A percentile compares a stretch with the other conserved stretches of the same genome.
Conservation (phyloP, 2,113 vertebrate species). For the Paraplagusia blochii region DNA sequence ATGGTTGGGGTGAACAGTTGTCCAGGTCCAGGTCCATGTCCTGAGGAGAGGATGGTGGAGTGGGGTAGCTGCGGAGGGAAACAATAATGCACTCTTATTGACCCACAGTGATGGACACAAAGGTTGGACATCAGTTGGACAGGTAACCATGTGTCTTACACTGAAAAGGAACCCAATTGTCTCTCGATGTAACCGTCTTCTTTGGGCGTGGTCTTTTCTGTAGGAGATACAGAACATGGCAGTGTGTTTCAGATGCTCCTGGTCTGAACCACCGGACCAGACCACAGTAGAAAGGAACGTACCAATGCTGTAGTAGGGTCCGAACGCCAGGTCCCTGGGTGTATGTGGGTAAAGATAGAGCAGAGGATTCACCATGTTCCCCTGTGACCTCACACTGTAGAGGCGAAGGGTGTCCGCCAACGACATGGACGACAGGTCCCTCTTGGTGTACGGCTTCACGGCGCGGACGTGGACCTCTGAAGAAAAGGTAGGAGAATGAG, state of each 20-base stretch:
- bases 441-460: slow-evolving; percentile 87
- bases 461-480: slow-evolving; percentile 76
- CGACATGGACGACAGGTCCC: slow-evolving; percentile 78
- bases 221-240: background rate
- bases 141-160: slow-evolving; percentile 29
- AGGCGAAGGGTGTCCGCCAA: slow-evolving; percentile 83
- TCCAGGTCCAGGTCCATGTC: slow-evolving; percentile 8
- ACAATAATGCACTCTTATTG: background rate
- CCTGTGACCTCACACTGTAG: slow-evolving; percentile 82
- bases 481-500: too few species aligned
- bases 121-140: background rate
- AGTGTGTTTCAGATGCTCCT: too few species aligned
- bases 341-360: slow-evolving; percentile 87
- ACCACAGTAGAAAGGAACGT: background rate
- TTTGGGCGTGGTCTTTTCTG: slow-evolving; percentile 8
- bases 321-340: slow-evolving; percentile 84
- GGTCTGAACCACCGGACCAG: too few species aligned
- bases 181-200: slow-evolving; percentile 4
- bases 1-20: too few species aligned
- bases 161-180: background rate
- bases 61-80: slow-evolving; percentile 8
- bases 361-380: slow-evolving; percentile 83
- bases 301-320: slow-evolving; percentile 79
- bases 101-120: background rate
- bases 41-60: slow-evolving; percentile 35